Evolutionary conservation across 2,797 vertebrate species (phyloP).

Genomic region (Sebastiscus tertius): DNA sequence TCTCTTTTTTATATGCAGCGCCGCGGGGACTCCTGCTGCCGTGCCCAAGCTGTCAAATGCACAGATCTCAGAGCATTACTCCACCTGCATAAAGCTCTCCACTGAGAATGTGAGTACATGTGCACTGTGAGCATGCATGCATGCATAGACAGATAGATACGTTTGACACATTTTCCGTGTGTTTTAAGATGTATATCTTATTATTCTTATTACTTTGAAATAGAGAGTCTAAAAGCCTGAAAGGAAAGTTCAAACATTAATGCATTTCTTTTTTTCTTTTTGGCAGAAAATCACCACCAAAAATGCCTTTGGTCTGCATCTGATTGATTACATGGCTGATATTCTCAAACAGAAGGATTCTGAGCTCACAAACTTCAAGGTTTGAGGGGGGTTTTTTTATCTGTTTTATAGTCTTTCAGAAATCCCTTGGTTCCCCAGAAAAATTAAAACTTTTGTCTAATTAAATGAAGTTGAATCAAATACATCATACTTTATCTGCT

Average conservation of each 20-base stretch:
- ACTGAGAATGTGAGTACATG: constrained; percentile 91
- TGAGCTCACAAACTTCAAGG: constrained; percentile 94
- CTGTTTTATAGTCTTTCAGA: neutral
- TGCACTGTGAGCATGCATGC: neutral
- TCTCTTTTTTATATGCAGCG: constrained; percentile 69
- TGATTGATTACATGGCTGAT: constrained; percentile 96
- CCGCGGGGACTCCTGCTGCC: constrained; percentile 76
- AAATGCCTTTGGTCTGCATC: constrained; percentile 94
- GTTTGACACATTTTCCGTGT: too few species aligned
- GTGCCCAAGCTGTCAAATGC: constrained; percentile 88
- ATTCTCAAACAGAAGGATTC: constrained; percentile 93
- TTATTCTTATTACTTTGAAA: neutral
- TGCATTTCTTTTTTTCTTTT: constrained; percentile 7
- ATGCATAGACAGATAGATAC: too few species aligned
- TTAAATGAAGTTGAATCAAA: neutral
- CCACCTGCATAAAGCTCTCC: constrained; percentile 95
- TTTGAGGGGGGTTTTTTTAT: constrained; percentile 56
- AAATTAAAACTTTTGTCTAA: neutral
- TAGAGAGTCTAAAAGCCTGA: neutral
- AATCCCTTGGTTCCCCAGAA: neutral
- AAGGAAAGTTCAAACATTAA: neutral
- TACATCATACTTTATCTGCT: neutral
- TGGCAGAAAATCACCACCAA: constrained; percentile 98
- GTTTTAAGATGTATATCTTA: neutral
- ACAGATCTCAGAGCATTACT: constrained; percentile 95